These are phyloP conservation scores for Chromobotia macracanthus DNA, from an alignment of 2,797 vertebrate species.

Conservation along the genomic window DNA sequence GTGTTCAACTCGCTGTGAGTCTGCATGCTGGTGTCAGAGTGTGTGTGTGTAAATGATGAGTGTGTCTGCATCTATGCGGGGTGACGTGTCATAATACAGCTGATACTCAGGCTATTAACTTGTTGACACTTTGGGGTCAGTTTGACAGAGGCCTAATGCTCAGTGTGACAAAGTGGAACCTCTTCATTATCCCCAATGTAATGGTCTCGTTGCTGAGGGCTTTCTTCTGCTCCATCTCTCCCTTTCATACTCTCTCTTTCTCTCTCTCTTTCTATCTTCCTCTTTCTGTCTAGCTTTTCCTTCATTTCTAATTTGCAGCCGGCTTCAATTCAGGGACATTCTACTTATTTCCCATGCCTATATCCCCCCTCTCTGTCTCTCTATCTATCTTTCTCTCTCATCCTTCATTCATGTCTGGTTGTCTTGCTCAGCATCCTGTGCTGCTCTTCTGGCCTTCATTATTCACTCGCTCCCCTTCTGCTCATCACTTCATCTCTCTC, in stretches of 20 bases:
- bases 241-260: constrained; percentile 52
- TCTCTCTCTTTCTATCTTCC: constrained; percentile 25
- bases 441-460: constrained; percentile 41
- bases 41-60: constrained; percentile 56
- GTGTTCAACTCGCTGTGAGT: constrained; percentile 15
- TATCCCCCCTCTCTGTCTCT: constrained; percentile 42
- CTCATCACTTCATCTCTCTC: constrained; percentile 32
- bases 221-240: constrained; percentile 36
- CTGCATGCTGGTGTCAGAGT: constrained; percentile 8
- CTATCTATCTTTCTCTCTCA: constrained; percentile 37
- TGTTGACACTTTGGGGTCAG: constrained; percentile 86
- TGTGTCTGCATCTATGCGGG: constrained; percentile 50
- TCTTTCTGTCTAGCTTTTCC: not conserved
- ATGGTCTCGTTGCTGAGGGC: constrained; percentile 80
- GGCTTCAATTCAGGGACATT: constrained; percentile 22
- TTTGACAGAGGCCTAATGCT: constrained; percentile 78
- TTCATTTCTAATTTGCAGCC: constrained; percentile 27
- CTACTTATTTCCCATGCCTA: constrained; percentile 31
- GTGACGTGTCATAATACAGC: constrained; percentile 73
- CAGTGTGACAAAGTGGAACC: constrained; percentile 83
- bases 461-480: constrained; percentile 44
- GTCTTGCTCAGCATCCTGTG: constrained; percentile 47
- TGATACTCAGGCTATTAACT: constrained; percentile 81
- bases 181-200: constrained; percentile 82
- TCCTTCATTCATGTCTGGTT: constrained; percentile 50